Conservation (phyloP, 2,888 invertebrate genomes). For the Hemicrepidius hirtus region DNA sequence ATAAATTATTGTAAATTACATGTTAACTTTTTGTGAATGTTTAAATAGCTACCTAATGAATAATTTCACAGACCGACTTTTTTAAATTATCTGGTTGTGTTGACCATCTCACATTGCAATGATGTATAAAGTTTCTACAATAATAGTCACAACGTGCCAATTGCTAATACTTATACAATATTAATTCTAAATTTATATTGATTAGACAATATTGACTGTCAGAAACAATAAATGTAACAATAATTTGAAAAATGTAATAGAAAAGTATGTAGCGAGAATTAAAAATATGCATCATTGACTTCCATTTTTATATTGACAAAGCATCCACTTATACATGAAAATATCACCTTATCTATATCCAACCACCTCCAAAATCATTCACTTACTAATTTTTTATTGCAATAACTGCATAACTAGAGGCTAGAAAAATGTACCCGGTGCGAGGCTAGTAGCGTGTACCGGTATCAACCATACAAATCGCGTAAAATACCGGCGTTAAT, state of each 20-base stretch:
- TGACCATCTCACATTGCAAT: slow-evolving; percentile 43
- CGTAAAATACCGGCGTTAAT: no score
- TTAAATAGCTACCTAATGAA: neutral
- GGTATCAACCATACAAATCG: no score
- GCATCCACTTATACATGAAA: no score
- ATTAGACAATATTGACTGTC: slow-evolving; percentile 65
- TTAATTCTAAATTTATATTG: slow-evolving; percentile 58
- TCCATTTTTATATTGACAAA: neutral
- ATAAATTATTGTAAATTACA: neutral
- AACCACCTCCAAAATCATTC: no score
- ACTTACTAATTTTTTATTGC: no score
- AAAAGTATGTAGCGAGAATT: slow-evolving; percentile 37
- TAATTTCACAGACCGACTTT: slow-evolving; percentile 5
- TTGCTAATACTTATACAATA: slow-evolving; percentile 52
- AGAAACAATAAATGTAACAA: slow-evolving; percentile 65
- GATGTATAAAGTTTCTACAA: slow-evolving; percentile 41
- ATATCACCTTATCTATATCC: no score
- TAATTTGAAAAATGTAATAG: slow-evolving; percentile 56
- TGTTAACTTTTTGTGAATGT: slow-evolving; percentile 7
- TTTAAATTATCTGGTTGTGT: slow-evolving; percentile 2
- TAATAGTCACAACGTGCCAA: slow-evolving; percentile 62
- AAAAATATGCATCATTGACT: slow-evolving; percentile 16
- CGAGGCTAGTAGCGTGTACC: no score
- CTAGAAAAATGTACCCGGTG: no score
- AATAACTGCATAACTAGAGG: no score